Evolutionary conservation across 2,797 vertebrate genomes (phyloP).

Genomic region (Rhadinocentrus ornatus): DNA sequence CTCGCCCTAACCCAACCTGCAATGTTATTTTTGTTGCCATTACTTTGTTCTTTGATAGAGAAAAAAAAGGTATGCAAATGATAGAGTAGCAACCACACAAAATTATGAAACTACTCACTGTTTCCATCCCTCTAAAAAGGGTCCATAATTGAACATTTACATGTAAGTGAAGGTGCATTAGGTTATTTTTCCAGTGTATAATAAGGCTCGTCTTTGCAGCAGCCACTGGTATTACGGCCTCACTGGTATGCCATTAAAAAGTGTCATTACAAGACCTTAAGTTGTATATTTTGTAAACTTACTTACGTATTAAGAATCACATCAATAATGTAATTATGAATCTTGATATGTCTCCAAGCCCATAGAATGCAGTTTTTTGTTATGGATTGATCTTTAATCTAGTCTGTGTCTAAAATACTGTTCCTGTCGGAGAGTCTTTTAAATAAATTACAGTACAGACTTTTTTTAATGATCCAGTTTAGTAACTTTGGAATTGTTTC

Average conservation of each 20-base stretch:
- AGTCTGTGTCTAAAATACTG: neutral
- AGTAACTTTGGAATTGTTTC: neutral
- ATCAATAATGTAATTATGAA: neutral
- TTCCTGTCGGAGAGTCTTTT: neutral
- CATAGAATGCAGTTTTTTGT: neutral
- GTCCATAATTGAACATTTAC: conserved; percentile 18
- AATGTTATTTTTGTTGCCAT: conserved; percentile 33
- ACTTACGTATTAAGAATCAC: neutral
- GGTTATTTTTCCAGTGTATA: conserved; percentile 19
- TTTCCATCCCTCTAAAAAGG: conserved; percentile 35
- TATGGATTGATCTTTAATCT: conserved; percentile 4
- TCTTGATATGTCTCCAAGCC: neutral
- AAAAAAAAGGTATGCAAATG: conserved; percentile 6
- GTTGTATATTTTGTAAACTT: neutral
- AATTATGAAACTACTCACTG: conserved; percentile 20
- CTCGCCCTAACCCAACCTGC: neutral
- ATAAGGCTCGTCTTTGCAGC: neutral
- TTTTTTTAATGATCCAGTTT: conserved; percentile 3
- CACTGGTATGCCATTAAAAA: neutral
- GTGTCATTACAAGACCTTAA: neutral
- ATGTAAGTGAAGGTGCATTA: conserved; percentile 26
- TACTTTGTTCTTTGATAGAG: conserved; percentile 30
- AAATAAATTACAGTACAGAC: neutral
- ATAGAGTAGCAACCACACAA: conserved; percentile 10
- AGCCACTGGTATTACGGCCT: neutral